Conservation (phyloP, 2,888 invertebrate species). For the Dascillus cervinus region DNA sequence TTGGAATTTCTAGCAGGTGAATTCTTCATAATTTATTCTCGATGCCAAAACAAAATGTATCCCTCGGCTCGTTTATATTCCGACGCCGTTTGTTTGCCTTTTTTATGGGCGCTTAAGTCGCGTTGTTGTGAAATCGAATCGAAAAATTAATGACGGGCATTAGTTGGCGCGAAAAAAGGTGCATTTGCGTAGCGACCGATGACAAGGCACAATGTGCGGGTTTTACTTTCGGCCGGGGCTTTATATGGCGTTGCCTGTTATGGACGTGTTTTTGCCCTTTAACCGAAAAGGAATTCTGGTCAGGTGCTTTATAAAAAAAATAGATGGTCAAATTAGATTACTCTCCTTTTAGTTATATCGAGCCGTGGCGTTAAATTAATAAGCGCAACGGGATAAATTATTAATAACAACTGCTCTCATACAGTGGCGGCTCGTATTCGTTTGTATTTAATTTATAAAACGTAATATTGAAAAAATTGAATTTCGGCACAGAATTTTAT, state of each 20-base stretch:
- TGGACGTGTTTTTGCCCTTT: not conserved
- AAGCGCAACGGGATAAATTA: too few relatives aligned
- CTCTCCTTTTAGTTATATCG: too few relatives aligned
- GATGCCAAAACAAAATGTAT: constrained; percentile 22
- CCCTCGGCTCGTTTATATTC: constrained; percentile 7
- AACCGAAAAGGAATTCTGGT: not conserved
- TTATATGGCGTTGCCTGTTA: not conserved
- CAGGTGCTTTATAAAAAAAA: not conserved
- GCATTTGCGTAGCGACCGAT: too few relatives aligned
- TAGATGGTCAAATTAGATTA: not conserved
- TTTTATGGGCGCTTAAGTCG: not conserved
- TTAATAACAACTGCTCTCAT: too few relatives aligned
- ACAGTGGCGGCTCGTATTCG: too few relatives aligned
- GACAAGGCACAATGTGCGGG: not conserved
- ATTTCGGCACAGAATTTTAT: too few relatives aligned
- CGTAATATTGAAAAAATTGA: too few relatives aligned
- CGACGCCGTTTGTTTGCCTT: not conserved
- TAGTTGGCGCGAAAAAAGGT: too few relatives aligned
- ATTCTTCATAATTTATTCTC: constrained; percentile 24
- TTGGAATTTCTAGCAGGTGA: constrained; percentile 31
- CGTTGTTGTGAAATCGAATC: too few relatives aligned
- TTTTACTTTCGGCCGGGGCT: not conserved
- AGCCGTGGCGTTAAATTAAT: too few relatives aligned
- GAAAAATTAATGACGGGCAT: too few relatives aligned
- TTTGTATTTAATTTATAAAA: too few relatives aligned